phyloP scores from a whole-genome alignment of 2,113 vertebrate species.

The Bettongia penicillata region DNA sequence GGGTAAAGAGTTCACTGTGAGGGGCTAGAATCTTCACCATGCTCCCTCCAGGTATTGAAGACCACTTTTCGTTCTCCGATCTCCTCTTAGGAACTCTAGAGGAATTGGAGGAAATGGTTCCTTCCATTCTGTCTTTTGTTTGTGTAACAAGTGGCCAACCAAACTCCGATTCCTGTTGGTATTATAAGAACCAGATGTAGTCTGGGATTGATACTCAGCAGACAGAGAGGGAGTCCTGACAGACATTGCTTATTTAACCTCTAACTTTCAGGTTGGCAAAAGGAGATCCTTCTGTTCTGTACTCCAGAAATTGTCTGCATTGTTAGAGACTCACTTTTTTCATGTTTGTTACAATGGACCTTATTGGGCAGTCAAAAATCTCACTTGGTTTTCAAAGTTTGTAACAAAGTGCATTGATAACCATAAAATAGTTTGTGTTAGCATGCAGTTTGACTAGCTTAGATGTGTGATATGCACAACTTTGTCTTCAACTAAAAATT shows the following conservation, averaged over 20 bases:
- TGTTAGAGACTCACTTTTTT: not conserved
- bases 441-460: not conserved
- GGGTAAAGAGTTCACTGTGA: not conserved
- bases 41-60: not conserved
- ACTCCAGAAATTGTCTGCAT: not conserved
- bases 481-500: not conserved
- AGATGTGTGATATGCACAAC: not conserved
- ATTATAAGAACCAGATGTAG: not conserved
- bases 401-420: not conserved
- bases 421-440: not conserved
- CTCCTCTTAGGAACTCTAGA: not conserved
- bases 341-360: not conserved
- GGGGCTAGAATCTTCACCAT: not conserved
- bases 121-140: not conserved
- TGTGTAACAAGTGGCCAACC: not conserved
- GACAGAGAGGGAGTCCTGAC: not conserved
- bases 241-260: not conserved
- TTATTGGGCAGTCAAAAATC: not conserved
- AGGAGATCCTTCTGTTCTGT: not conserved
- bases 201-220: not conserved
- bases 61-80: not conserved
- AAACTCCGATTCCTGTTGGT: not conserved
- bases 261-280: not conserved
- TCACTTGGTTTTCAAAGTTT: not conserved
- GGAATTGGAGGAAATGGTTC: not conserved